Evolutionary conservation across 2,888 invertebrate genomes (phyloP).

Genomic region (Orthosia cruda): DNA sequence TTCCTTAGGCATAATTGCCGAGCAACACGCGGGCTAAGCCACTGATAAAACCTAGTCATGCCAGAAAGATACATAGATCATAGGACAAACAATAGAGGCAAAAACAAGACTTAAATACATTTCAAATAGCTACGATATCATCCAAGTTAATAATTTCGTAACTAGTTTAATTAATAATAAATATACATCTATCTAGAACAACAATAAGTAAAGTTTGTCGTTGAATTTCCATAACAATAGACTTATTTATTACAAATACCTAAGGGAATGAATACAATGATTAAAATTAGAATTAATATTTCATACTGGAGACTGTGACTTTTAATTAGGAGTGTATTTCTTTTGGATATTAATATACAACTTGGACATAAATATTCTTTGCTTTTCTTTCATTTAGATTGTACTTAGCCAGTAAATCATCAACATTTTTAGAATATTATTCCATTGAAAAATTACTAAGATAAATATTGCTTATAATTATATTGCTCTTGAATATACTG

Average conservation of each 20-base stretch:
- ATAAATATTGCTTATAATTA: not conserved
- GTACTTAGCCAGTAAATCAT: not conserved
- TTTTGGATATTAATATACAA: slow-evolving; percentile 2
- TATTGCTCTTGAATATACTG: too few relatives aligned
- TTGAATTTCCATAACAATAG: slow-evolving; percentile 40
- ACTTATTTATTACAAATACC: slow-evolving; percentile 25
- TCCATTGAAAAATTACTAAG: not conserved
- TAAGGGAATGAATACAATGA: slow-evolving; percentile 19
- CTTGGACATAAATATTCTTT: not conserved
- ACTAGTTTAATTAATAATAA: slow-evolving; percentile 30
- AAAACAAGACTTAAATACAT: not conserved
- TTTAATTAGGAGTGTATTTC: slow-evolving; percentile 17
- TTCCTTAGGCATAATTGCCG: too few relatives aligned
- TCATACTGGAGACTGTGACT: slow-evolving; percentile 8
- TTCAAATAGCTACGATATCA: slow-evolving; percentile 1
- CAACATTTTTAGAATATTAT: not conserved
- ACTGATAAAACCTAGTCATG: too few relatives aligned
- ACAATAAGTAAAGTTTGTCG: slow-evolving; percentile 24
- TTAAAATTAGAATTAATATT: slow-evolving; percentile 38
- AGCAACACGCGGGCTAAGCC: too few relatives aligned
- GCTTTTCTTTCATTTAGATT: not conserved
- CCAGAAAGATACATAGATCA: too few relatives aligned
- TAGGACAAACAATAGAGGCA: not conserved
- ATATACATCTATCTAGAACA: slow-evolving; percentile 41
- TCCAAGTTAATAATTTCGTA: slow-evolving; percentile 5